These are phyloP conservation scores for Naja naja DNA, from an alignment of 2,113 vertebrate genomes.

Conservation along the genomic window DNA sequence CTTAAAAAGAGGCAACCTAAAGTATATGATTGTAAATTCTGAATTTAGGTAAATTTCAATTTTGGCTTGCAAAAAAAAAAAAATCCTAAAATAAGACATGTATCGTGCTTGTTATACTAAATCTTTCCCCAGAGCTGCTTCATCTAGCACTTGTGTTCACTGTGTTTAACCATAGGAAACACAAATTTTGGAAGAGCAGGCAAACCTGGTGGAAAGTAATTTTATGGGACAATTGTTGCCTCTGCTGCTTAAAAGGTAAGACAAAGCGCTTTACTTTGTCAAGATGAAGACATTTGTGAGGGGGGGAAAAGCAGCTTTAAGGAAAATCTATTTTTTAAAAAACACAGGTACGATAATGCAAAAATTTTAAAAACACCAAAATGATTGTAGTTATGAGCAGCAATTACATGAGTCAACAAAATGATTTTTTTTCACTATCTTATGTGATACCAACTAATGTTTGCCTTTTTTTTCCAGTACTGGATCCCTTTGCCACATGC, in stretches of 20 bases:
- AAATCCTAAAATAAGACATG: neutral
- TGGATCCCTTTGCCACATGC: slow-evolving; percentile 2
- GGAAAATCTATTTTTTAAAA: neutral
- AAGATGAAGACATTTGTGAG: neutral
- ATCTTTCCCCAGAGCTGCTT: neutral
- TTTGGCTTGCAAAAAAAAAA: neutral
- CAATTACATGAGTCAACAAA: neutral
- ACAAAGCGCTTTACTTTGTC: neutral
- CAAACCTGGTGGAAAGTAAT: neutral
- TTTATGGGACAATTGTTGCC: neutral
- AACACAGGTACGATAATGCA: neutral
- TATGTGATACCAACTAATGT: neutral
- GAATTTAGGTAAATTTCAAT: neutral
- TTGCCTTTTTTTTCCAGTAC: neutral
- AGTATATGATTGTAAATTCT: neutral
- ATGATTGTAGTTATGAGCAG: slow-evolving; percentile 19
- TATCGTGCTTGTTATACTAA: neutral
- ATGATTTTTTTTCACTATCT: neutral
- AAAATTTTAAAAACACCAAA: slow-evolving; percentile 6
- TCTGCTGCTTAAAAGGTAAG: neutral
- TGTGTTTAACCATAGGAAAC: neutral
- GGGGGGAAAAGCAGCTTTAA: neutral
- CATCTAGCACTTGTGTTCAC: neutral
- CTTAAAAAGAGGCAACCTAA: neutral
- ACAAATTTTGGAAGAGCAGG: neutral